Conservation (phyloP, 2,888 invertebrate genomes). For the Leucozona laternaria region DNA sequence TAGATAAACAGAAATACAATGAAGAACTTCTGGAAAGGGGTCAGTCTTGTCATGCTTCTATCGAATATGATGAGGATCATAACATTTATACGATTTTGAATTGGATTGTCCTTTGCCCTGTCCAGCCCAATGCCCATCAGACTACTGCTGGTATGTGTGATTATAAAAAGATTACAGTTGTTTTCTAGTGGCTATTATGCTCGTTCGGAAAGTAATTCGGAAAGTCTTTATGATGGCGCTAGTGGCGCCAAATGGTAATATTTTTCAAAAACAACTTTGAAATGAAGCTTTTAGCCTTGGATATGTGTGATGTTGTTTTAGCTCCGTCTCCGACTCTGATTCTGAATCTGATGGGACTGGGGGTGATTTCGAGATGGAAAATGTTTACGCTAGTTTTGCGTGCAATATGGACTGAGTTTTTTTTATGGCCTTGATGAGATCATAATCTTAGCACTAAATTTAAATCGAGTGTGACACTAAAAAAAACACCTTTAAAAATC, state of each 20-base stretch:
- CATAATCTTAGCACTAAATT: conserved; percentile 29
- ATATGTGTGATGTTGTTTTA: conserved; percentile 35
- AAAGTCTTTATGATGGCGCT: conserved; percentile 63
- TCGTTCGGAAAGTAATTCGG: conserved; percentile 66
- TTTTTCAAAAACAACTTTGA: conserved; percentile 47
- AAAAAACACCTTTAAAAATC: conserved; percentile 18
- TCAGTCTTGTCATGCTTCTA: not conserved
- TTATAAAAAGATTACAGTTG: conserved; percentile 75
- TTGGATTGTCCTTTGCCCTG: conserved; percentile 5
- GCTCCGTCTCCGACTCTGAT: too few species aligned
- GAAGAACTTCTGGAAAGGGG: conserved; percentile 16
- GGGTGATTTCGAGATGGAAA: not conserved
- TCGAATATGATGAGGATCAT: conserved; percentile 39
- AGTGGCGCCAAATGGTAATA: conserved; percentile 75
- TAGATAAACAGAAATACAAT: not conserved
- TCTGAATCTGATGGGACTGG: not conserved
- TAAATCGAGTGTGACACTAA: conserved; percentile 26
- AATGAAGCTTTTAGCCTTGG: conserved; percentile 61
- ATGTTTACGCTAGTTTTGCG: conserved; percentile 21
- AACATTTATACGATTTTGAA: conserved; percentile 59
- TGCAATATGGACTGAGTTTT: conserved; percentile 24
- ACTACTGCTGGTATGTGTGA: conserved; percentile 45
- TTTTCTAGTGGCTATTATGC: conserved; percentile 65
- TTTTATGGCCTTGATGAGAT: conserved; percentile 31
- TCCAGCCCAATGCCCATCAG: not conserved